Conservation (phyloP, 2,797 vertebrate species). For the Artibeus jamaicensis region DNA sequence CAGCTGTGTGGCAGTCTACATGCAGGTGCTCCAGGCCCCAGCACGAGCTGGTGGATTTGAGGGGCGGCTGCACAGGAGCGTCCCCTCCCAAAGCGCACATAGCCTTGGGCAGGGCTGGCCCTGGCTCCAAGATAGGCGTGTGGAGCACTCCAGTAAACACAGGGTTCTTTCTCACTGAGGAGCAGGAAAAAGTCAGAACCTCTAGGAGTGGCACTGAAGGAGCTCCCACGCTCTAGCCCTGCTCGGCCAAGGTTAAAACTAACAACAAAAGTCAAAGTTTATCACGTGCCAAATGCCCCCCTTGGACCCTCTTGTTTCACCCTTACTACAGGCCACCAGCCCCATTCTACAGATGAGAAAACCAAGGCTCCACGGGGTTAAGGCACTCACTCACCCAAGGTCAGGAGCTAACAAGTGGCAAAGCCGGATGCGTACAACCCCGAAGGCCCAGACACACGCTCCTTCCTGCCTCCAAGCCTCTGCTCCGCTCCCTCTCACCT, state of each 20-base stretch:
- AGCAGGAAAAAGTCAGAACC: not conserved
- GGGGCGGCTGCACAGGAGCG: not conserved
- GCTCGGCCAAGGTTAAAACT: not conserved
- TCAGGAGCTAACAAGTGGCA: not conserved
- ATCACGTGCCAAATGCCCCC: not conserved
- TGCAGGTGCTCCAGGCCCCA: not conserved
- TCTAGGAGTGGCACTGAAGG: no score
- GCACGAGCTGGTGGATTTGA: not conserved
- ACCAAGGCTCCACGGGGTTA: not conserved
- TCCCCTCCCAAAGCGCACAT: not conserved
- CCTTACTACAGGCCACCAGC: not conserved
- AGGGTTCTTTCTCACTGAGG: not conserved
- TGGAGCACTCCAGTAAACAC: not conserved
- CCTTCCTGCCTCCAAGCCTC: not conserved
- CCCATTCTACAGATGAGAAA: not conserved
- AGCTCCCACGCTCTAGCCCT: not conserved
- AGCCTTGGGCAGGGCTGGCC: not conserved
- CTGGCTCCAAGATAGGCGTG: not conserved
- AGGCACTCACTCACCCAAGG: not conserved
- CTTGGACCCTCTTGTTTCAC: no score
- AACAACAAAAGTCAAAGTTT: not conserved
- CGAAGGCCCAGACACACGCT: not conserved
- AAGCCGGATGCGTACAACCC: not conserved
- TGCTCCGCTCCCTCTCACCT: not conserved
- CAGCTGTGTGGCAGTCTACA: fast-evolving